A percentile compares a stretch with the other conserved stretches of the same genome.
These are phyloP conservation scores for Burhinus oedicnemus DNA, from an alignment of 2,113 vertebrate genomes.

Conservation along the genomic window DNA sequence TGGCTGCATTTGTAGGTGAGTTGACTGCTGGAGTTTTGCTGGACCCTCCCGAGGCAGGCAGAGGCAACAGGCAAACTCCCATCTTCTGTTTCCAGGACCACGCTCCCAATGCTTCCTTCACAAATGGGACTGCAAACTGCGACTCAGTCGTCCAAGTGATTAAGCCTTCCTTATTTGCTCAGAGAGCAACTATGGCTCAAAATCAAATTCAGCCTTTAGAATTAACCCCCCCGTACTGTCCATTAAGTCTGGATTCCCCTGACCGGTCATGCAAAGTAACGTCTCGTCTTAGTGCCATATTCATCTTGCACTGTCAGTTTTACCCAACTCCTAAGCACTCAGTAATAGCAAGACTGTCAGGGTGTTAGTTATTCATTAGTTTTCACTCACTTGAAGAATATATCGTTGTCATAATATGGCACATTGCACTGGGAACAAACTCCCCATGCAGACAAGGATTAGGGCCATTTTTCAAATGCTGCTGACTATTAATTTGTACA, in stretches of 20 bases:
- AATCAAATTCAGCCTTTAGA: not conserved
- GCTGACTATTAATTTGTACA: slow-evolving; percentile 28
- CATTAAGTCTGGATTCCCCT: not conserved
- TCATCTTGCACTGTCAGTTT: slow-evolving; percentile 43
- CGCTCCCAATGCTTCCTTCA: not conserved
- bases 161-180: not conserved
- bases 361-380: slow-evolving; percentile 40
- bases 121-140: not conserved
- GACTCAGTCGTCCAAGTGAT: not conserved
- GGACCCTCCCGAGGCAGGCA: rapidly evolving
- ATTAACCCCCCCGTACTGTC: slow-evolving; percentile 16
- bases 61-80: not conserved
- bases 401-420: slow-evolving; percentile 59
- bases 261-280: slow-evolving; percentile 9
- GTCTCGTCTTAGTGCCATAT: not conserved
- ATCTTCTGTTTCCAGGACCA: not conserved
- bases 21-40: not conserved
- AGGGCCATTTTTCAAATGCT: slow-evolving; percentile 47
- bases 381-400: slow-evolving; percentile 50
- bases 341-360: slow-evolving; percentile 40
- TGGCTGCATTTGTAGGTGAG: not conserved
- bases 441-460: not conserved
- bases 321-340: slow-evolving; percentile 8
- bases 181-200: not conserved
- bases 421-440: slow-evolving; percentile 42